These are phyloP conservation scores for Phalacrocorax aristotelis DNA, from an alignment of 2,113 vertebrate genomes.

Conservation along the genomic window DNA sequence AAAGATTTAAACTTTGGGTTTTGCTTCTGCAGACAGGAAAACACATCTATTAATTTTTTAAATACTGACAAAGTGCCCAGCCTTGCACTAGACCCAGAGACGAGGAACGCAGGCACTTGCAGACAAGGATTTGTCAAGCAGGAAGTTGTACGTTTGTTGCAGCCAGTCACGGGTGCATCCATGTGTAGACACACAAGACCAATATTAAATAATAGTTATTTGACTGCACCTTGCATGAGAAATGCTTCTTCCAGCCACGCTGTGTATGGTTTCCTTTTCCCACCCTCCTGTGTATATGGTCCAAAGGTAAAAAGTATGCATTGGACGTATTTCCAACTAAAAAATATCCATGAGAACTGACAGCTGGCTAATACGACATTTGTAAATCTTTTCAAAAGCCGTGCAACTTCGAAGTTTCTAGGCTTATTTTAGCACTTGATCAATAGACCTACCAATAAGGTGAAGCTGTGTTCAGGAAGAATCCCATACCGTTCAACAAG, in stretches of 20 bases:
- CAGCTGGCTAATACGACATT: background rate
- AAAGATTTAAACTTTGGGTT: background rate
- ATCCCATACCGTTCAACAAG: conserved; percentile 85
- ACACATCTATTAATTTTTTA: background rate
- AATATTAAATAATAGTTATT: background rate
- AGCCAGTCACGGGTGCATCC: background rate
- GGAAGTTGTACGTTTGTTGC: background rate
- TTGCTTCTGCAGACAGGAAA: background rate
- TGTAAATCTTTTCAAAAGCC: background rate
- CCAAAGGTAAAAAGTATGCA: background rate
- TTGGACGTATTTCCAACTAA: background rate
- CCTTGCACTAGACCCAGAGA: background rate
- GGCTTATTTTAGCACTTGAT: background rate
- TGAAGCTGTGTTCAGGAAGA: conserved; percentile 89
- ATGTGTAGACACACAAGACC: background rate
- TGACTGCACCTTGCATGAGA: background rate
- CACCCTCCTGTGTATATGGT: background rate
- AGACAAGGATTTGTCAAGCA: background rate
- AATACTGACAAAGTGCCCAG: background rate
- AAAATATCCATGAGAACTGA: background rate
- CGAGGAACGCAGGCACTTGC: background rate
- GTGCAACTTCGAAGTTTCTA: background rate
- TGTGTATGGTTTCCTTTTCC: background rate
- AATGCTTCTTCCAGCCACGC: background rate
- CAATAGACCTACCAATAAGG: conserved; percentile 84